Evolutionary conservation across 2,888 invertebrate genomes (phyloP).

Genomic region (Drosophila mercatorum): DNA sequence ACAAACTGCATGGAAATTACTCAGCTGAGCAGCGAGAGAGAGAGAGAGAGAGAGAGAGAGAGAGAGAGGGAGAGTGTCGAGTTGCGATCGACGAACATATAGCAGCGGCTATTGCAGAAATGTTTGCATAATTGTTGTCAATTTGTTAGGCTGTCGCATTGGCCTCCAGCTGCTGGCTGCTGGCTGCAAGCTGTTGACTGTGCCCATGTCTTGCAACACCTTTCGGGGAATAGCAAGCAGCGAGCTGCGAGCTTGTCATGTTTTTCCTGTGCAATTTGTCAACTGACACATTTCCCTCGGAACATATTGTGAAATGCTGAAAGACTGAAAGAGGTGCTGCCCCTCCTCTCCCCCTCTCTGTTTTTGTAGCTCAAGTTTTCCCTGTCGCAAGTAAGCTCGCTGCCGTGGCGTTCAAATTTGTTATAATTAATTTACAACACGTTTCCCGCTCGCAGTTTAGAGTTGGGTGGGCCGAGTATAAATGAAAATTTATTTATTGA

Average conservation of each 20-base stretch:
- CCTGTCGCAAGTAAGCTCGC: slow-evolving; percentile 27
- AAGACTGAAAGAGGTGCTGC: slow-evolving; percentile 11
- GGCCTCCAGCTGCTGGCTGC: slow-evolving; percentile 4
- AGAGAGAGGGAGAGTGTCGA: not conserved
- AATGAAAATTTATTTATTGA: slow-evolving; percentile 73
- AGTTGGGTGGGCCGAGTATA: slow-evolving; percentile 49
- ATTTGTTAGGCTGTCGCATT: slow-evolving; percentile 77
- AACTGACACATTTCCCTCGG: slow-evolving; percentile 67
- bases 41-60: not conserved
- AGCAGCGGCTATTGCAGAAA: slow-evolving; percentile 64
- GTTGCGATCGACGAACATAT: slow-evolving; percentile 24
- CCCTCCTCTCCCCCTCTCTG: not conserved
- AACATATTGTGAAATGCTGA: slow-evolving; percentile 62
- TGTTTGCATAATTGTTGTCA: slow-evolving; percentile 78
- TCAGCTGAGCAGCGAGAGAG: slow-evolving; percentile 57
- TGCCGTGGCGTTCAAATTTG: slow-evolving; percentile 63
- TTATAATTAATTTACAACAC: slow-evolving; percentile 81
- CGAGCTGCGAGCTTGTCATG: slow-evolving; percentile 78
- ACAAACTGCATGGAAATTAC: slow-evolving; percentile 79
- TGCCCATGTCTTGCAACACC: slow-evolving; percentile 73
- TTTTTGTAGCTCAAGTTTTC: slow-evolving; percentile 28
- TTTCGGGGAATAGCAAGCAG: slow-evolving; percentile 48
- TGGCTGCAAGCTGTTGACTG: slow-evolving; percentile 15
- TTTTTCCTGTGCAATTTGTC: slow-evolving; percentile 84
- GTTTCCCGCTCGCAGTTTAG: slow-evolving; percentile 35